Conservation (phyloP, 2,113 vertebrate genomes). For the Hyperopisus bebe region DNA sequence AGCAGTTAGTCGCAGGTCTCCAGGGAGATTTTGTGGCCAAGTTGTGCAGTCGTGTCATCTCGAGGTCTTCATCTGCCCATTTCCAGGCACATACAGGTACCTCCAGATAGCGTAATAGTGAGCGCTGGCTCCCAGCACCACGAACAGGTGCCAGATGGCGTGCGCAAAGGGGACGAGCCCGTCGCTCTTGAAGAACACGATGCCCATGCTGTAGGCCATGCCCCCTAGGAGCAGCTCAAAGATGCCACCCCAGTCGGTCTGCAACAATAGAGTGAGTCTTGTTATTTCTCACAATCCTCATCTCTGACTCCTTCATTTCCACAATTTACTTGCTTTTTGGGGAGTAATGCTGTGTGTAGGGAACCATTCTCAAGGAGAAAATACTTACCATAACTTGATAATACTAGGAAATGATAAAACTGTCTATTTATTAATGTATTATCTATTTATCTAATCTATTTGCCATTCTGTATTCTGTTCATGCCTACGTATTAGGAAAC, state of each 20-base stretch:
- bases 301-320: background rate
- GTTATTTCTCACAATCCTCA: background rate
- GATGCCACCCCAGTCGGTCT: conserved; percentile 80
- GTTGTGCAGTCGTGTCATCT: conserved; percentile 42
- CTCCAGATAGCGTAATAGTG: conserved; percentile 94
- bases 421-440: background rate
- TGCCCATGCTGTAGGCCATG: conserved; percentile 75
- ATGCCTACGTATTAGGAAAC: background rate
- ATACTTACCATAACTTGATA: background rate
- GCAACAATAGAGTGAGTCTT: conserved; percentile 20
- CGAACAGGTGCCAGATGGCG: conserved; percentile 94
- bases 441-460: background rate
- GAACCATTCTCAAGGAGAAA: background rate
- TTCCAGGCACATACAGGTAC: conserved; percentile 71
- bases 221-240: conserved; percentile 79
- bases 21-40: background rate
- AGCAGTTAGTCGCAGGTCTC: background rate
- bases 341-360: background rate
- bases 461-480: background rate
- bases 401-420: background rate
- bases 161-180: conserved; percentile 89
- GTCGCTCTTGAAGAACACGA: conserved; percentile 87
- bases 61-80: conserved; percentile 51
- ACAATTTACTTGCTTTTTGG: background rate
- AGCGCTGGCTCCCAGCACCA: conserved; percentile 72